Conservation (phyloP, 2,113 vertebrate genomes). For the Pica pica region DNA sequence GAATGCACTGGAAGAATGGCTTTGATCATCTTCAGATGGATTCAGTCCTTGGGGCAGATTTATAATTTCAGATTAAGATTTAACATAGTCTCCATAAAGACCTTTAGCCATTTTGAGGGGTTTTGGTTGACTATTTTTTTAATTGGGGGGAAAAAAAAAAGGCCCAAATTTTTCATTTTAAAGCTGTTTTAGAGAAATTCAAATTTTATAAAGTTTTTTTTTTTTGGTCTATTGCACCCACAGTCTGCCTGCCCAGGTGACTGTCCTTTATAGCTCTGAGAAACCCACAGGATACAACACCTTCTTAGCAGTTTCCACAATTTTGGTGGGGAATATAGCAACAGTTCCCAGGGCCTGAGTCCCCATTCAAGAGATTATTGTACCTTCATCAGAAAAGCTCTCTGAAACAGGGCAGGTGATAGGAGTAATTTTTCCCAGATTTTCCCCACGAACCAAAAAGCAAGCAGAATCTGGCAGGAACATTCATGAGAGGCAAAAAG, state of each 20-base stretch:
- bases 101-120: not conserved
- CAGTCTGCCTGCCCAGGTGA: not conserved
- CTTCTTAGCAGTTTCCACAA: not conserved
- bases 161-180: not conserved
- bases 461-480: not conserved
- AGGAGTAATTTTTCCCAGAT: not conserved
- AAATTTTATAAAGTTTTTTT: not conserved
- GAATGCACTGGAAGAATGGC: not conserved
- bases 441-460: not conserved
- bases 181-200: not conserved
- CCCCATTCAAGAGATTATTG: not conserved
- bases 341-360: not conserved
- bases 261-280: not conserved
- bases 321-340: not conserved
- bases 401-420: not conserved
- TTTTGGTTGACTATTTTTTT: not conserved
- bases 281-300: not conserved
- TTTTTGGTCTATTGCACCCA: not conserved
- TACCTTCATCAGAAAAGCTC: not conserved
- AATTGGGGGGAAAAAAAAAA: no score
- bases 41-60: not conserved
- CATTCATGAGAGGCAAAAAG: not conserved
- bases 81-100: not conserved
- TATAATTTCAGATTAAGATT: not conserved
- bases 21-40: not conserved